Evolutionary conservation across 1,140 invertebrate species (phyloP), one percentile per base, ranked within the genome.

Genomic region (Arion vulgaris): DNA sequence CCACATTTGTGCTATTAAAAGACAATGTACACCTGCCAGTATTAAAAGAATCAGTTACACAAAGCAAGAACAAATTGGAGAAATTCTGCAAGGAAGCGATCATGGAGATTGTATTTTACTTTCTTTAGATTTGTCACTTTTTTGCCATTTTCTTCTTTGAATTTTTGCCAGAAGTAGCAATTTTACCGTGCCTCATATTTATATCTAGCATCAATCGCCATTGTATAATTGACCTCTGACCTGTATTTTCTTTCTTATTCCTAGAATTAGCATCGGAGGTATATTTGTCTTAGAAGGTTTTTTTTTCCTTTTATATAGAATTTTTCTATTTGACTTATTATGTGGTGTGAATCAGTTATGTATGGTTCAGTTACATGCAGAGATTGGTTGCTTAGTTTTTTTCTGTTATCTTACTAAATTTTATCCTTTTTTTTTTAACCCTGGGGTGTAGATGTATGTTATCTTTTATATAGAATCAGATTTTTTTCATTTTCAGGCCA

Each of bases 161-260:
- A 41, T n/a, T 73, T 73, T 39, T 73, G 38, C 71, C 71, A 73
- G 41, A 73, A 73, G 71, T 73, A 73, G 71, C 71, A 73, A 73
- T 73, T 66, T 39, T 39, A 73, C 38, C 11, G 71, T 73, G 71
- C 71, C 71, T 73, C 71, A 73, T 73, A 73, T 73, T 66, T 66
- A 66, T 66, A 66, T 66, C 32, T 66, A 66, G 62, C 62, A 66
- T 32, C 62, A 26, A 28, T 49, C 19, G 13, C 28, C 71, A 26
- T 73, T 73, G 38, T 39, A 41, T 39, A 41, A 41, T 23, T 39
- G 71, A 41, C 23, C 41, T 39, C 41, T 49, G 23, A 41, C 41
- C 41, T 73, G 7, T 19, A 41, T 73, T 39, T 73, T 71, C 38
- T n/a, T 71, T 71, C n/a, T 73, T 73, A 9, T 73, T 73, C 41